Conservation (phyloP, 2,888 invertebrate species). For the Papilio demoleus region DNA sequence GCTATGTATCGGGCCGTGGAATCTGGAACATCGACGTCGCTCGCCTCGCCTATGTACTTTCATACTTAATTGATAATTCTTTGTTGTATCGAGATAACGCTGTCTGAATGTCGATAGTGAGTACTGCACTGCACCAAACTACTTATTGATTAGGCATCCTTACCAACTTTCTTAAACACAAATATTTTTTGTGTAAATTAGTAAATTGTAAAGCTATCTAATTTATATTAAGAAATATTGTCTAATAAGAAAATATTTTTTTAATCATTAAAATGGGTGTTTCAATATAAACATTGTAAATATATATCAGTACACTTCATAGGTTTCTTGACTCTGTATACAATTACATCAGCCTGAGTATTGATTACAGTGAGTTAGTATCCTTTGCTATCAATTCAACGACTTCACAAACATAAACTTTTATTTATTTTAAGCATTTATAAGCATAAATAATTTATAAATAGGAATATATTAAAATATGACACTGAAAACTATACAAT, state of each 20-base stretch:
- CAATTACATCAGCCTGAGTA: slow-evolving; percentile 24
- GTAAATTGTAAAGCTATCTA: background rate
- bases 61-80: slow-evolving; percentile 47
- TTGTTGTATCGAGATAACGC: slow-evolving; percentile 45
- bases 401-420: background rate
- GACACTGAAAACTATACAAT: no score
- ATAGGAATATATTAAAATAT: no score
- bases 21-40: slow-evolving; percentile 54
- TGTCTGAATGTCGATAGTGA: slow-evolving; percentile 49
- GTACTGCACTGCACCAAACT: slow-evolving; percentile 52
- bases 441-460: background rate
- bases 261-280: background rate
- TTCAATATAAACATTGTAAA: background rate
- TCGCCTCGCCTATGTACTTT: slow-evolving; percentile 48
- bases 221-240: background rate
- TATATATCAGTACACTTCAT: slow-evolving; percentile 7
- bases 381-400: background rate
- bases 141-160: slow-evolving; percentile 48
- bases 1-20: slow-evolving; percentile 47
- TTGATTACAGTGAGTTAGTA: slow-evolving; percentile 18
- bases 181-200: background rate
- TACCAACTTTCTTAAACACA: background rate
- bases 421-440: background rate
- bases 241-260: slow-evolving; percentile 11
- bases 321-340: slow-evolving; percentile 19